Conservation (phyloP, 1,140 invertebrate species). For the Cyrtorhinus lividipennis region DNA sequence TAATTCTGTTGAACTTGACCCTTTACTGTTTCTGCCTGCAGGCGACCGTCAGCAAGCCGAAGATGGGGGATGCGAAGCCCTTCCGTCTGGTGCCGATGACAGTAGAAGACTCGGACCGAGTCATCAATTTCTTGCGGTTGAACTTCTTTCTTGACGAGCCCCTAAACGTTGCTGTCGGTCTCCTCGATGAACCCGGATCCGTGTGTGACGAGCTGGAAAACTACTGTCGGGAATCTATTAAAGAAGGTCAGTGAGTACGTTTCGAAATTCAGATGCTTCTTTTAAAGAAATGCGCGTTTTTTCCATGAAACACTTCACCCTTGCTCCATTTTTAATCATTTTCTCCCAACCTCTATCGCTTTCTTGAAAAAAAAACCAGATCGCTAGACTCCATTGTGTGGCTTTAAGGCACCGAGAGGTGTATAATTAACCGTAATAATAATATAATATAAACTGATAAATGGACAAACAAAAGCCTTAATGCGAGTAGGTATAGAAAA, state of each 20-base stretch:
- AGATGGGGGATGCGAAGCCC: constrained; percentile 10
- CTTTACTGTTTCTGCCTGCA: not conserved
- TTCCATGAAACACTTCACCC: too few species aligned
- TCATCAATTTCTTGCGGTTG: constrained; percentile 40
- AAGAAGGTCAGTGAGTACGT: constrained; percentile 32
- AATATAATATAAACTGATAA: too few species aligned
- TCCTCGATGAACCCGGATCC: constrained; percentile 45
- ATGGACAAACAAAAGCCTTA: too few species aligned
- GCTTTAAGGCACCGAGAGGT: too few species aligned
- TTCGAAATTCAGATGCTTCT: not conserved
- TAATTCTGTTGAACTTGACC: not conserved
- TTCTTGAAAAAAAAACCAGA: too few species aligned
- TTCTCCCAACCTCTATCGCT: too few species aligned
- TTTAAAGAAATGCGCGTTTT: too few species aligned
- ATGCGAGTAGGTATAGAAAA: too few species aligned
- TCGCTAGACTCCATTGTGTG: too few species aligned
- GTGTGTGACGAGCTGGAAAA: constrained; percentile 47
- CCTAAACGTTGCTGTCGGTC: constrained; percentile 43
- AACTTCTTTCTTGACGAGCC: constrained; percentile 60
- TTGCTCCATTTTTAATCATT: too few species aligned
- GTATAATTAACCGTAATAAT: too few species aligned
- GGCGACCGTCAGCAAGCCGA: not conserved
- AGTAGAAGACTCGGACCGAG: constrained; percentile 34
- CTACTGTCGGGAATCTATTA: constrained; percentile 40
- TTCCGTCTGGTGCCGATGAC: constrained; percentile 26